Percentiles rank a stretch among this genome's conserved stretches.
Conservation (phyloP, 2,797 vertebrate genomes). For the Cyclopterus lumpus region DNA sequence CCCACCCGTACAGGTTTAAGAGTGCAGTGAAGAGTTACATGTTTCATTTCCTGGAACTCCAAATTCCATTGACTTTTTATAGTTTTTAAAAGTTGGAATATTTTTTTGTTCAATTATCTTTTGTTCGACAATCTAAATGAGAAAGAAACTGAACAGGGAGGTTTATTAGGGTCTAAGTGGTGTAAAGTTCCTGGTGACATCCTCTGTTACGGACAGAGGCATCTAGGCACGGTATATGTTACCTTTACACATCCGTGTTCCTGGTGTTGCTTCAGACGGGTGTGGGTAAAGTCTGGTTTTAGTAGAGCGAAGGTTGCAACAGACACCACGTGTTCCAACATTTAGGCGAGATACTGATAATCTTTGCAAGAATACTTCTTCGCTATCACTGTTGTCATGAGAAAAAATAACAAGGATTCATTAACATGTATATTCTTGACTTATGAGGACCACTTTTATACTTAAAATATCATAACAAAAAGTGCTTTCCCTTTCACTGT, state of each 20-base stretch:
- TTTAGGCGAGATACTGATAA: not conserved
- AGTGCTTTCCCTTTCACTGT: not conserved
- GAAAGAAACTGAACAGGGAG: not conserved
- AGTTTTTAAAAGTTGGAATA: not conserved
- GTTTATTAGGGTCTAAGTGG: not conserved
- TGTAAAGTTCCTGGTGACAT: not conserved
- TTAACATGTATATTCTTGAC: not conserved
- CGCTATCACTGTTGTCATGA: not conserved
- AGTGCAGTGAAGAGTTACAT: not conserved
- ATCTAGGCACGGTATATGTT: conserved; percentile 7
- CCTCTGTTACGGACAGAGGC: fast-evolving
- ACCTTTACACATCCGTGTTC: conserved; percentile 52
- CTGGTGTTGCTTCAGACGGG: conserved; percentile 7
- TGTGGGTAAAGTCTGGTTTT: conserved; percentile 23
- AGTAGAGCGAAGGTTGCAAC: conserved; percentile 12
- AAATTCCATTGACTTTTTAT: not conserved
- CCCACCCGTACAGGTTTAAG: not conserved
- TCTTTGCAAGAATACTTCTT: not conserved
- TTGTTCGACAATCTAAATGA: not conserved
- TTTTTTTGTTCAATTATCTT: not conserved
- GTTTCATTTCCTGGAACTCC: not conserved
- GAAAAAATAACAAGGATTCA: not conserved
- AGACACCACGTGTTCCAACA: not conserved
- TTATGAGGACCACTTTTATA: not conserved
- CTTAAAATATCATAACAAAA: not conserved